A percentile compares a stretch with the other conserved stretches of the same genome.
Evolutionary conservation across 2,888 invertebrate genomes (phyloP).

Genomic region (Sarcophaga subvicina): DNA sequence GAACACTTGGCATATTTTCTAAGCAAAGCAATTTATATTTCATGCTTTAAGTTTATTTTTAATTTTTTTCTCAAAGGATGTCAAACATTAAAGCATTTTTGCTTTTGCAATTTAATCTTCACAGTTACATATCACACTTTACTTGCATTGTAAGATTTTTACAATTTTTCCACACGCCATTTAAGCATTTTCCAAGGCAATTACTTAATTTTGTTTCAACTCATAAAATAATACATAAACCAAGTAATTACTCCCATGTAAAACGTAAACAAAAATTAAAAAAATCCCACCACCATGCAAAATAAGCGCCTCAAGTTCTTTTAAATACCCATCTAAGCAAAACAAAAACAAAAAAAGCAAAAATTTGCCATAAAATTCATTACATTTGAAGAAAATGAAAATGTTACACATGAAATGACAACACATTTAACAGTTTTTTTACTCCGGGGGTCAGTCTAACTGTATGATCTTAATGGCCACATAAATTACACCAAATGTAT

Average conservation of each 20-base stretch:
- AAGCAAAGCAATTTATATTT: too few species aligned
- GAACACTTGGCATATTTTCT: too few species aligned
- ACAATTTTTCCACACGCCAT: not conserved
- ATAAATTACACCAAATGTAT: conserved; percentile 21
- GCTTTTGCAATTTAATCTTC: not conserved
- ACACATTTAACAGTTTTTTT: conserved; percentile 5
- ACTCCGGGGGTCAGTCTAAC: not conserved
- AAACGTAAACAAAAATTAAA: not conserved
- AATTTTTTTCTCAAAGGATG: too few species aligned
- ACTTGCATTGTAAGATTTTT: too few species aligned
- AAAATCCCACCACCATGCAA: not conserved
- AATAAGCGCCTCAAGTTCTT: not conserved
- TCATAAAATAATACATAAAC: conserved; percentile 12
- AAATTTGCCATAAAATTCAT: not conserved
- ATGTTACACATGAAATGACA: not conserved
- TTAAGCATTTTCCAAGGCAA: not conserved
- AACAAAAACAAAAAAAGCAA: not conserved
- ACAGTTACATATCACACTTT: too few species aligned
- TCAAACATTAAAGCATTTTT: too few species aligned
- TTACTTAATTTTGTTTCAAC: not conserved
- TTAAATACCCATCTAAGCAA: too few species aligned
- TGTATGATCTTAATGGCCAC: conserved; percentile 36
- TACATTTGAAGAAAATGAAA: not conserved
- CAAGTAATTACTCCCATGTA: conserved; percentile 16
- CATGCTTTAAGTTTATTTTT: too few species aligned